Evolutionary conservation across 2,888 invertebrate species (phyloP).

Genomic region (Mesochorus sp.): DNA sequence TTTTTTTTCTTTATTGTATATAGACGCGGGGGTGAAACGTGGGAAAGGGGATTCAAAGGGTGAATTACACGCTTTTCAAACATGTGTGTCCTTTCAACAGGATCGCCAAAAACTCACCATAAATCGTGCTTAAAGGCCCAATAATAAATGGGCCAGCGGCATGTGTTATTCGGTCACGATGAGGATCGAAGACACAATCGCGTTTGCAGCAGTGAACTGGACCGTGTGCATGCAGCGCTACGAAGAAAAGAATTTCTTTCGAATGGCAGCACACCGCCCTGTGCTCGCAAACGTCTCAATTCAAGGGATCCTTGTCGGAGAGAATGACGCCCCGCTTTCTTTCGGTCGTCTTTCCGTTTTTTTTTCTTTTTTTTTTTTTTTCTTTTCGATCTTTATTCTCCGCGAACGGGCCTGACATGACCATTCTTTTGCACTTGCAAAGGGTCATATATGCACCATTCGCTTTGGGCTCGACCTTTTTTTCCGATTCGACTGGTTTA

Average conservation of each 20-base stretch:
- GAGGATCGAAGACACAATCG: constrained; percentile 21
- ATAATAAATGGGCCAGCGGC: constrained; percentile 38
- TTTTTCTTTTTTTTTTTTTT: constrained; percentile 4
- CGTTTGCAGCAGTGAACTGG: constrained; percentile 37
- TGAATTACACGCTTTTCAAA: constrained; percentile 23
- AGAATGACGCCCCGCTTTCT: neutral
- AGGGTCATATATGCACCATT: neutral
- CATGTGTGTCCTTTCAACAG: constrained; percentile 20
- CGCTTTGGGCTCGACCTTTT: too few species aligned
- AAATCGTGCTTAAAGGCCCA: constrained; percentile 42
- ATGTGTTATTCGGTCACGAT: neutral
- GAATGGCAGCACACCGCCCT: constrained; percentile 4
- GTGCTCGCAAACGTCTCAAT: constrained; percentile 58
- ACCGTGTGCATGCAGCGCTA: constrained; percentile 7
- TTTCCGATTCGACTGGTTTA: too few species aligned
- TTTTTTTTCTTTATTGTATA: neutral
- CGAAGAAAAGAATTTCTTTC: neutral
- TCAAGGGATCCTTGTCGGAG: constrained; percentile 3
- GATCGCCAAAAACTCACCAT: constrained; percentile 12
- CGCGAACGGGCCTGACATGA: neutral
- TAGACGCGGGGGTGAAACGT: neutral
- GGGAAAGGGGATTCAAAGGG: constrained; percentile 1
- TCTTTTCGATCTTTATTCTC: neutral
- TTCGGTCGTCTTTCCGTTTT: neutral
- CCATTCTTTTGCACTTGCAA: constrained; percentile 1